These are phyloP conservation scores for Psylliodes chrysocephalus DNA, from an alignment of 2,888 invertebrate genomes.

Conservation along the genomic window DNA sequence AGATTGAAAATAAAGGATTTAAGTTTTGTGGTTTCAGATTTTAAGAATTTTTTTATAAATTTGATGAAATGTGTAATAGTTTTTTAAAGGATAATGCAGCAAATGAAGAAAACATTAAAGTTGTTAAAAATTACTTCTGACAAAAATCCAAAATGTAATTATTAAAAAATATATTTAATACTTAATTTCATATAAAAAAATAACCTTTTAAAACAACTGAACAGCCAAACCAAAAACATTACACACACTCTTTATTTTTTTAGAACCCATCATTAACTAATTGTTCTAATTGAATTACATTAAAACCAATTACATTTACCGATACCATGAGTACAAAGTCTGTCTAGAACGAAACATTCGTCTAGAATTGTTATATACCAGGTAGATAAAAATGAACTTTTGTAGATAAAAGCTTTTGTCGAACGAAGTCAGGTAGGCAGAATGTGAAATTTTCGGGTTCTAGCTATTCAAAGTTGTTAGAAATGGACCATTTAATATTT, in stretches of 20 bases:
- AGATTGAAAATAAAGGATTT: no score
- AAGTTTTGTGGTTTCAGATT: no score
- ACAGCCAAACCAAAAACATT: no score
- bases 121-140: no score
- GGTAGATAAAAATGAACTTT: neutral
- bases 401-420: neutral
- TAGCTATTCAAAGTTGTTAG: neutral
- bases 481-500: neutral
- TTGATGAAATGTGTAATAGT: no score
- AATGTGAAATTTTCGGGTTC: neutral
- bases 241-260: no score
- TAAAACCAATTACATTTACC: neutral
- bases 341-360: neutral
- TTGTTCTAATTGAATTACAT: slow-evolving; percentile 8
- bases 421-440: slow-evolving; percentile 14
- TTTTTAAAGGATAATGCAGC: neutral
- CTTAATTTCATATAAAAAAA: no score
- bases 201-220: no score
- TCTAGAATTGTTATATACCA: neutral
- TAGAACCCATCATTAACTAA: neutral
- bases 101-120: no score
- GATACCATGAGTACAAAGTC: slow-evolving; percentile 1
- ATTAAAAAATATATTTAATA: no score
- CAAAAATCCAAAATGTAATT: no score
- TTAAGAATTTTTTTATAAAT: no score